Evolutionary conservation across 2,113 vertebrate species (phyloP).

Genomic region (Cacatua alba): DNA sequence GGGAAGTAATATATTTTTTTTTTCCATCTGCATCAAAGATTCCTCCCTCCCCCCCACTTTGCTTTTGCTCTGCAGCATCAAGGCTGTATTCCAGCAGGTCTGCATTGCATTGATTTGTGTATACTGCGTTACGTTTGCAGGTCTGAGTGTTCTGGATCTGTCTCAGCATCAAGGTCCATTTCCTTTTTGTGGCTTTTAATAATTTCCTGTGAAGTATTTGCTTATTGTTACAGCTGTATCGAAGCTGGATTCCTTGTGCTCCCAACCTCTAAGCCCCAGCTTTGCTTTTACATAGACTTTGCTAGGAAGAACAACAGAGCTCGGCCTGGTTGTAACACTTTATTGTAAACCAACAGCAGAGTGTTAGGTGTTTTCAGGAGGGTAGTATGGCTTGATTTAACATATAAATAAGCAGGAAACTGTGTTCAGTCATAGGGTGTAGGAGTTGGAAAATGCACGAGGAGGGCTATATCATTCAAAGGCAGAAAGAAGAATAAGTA

Average conservation of each 20-base stretch:
- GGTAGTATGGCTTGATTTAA: background rate
- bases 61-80: background rate
- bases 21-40: background rate
- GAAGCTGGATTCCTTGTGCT: background rate
- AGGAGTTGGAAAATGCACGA: background rate
- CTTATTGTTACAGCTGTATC: background rate
- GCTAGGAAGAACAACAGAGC: background rate
- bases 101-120: background rate
- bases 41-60: background rate
- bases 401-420: background rate
- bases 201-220: slow-evolving; percentile 43
- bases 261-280: background rate
- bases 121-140: background rate
- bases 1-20: background rate
- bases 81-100: background rate
- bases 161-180: slow-evolving; percentile 8
- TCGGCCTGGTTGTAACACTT: rapidly evolving
- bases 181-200: slow-evolving; percentile 48
- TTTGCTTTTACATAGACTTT: background rate
- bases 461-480: background rate
- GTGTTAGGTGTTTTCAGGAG: background rate
- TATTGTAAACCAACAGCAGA: background rate
- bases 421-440: background rate
- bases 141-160: background rate
- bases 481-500: background rate